phyloP scores from a whole-genome alignment of 1,140 invertebrate species.

The Ladona fulva region DNA sequence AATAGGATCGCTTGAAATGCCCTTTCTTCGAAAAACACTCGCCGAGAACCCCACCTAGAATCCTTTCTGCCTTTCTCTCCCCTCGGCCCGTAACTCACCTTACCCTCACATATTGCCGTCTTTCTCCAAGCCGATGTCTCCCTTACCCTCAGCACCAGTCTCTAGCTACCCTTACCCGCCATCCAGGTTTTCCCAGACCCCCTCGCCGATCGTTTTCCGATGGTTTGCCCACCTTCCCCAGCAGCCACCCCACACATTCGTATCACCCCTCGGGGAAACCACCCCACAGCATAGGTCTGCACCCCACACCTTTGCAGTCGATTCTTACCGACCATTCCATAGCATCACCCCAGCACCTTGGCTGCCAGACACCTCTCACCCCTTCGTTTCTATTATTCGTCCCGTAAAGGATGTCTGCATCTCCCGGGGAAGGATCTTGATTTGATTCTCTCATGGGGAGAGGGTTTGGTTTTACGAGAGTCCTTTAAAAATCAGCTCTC shows the following conservation, averaged over 20 bases:
- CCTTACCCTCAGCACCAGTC: background rate
- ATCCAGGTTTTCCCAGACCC: background rate
- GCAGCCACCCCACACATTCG: background rate
- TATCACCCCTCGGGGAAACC: too few relatives aligned
- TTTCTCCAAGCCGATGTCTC: background rate
- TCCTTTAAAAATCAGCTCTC: too few relatives aligned
- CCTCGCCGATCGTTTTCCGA: background rate
- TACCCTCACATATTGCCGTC: background rate
- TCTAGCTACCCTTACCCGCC: background rate
- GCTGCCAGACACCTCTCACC: too few relatives aligned
- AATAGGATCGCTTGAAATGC: background rate
- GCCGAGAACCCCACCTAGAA: background rate
- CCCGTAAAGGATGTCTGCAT: too few relatives aligned
- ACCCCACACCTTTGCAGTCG: too few relatives aligned
- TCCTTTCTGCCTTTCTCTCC: background rate
- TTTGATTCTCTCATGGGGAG: too few relatives aligned
- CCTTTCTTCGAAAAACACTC: background rate
- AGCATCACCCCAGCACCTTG: too few relatives aligned
- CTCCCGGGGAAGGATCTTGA: too few relatives aligned
- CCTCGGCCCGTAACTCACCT: background rate
- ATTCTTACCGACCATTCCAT: too few relatives aligned
- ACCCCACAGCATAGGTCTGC: too few relatives aligned
- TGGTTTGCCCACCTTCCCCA: background rate
- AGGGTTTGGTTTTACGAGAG: too few relatives aligned
- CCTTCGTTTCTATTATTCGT: too few relatives aligned